These are phyloP conservation scores for Muscidifurax raptorellus DNA, from an alignment of 1,140 invertebrate species.

Conservation along the genomic window DNA sequence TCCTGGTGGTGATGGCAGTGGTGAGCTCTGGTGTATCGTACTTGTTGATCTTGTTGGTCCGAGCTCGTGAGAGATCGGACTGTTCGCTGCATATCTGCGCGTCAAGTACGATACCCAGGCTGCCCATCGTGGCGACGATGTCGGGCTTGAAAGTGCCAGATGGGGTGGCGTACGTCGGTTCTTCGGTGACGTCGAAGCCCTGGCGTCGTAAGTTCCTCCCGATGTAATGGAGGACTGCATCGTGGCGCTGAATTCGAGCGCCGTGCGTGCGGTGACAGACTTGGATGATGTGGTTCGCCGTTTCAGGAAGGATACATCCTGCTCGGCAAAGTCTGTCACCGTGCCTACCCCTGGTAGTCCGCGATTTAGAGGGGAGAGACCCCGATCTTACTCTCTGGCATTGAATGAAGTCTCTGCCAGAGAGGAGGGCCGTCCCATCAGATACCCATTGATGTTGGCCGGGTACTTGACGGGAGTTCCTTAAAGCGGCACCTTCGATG, in stretches of 20 bases:
- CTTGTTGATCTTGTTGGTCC: background rate
- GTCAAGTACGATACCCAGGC: conserved; percentile 11
- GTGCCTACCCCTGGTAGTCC: conserved; percentile 54
- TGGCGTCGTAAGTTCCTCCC: background rate
- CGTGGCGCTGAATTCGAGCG: conserved; percentile 25
- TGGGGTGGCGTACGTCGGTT: background rate
- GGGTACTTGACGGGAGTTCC: conserved; percentile 10
- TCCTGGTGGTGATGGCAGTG: background rate
- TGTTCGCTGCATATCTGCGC: conserved; percentile 44
- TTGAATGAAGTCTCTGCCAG: conserved; percentile 61
- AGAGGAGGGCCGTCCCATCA: conserved; percentile 39
- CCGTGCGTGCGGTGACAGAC: too few species aligned
- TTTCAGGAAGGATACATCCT: conserved; percentile 25
- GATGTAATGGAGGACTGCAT: background rate
- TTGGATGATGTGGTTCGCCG: conserved; percentile 37
- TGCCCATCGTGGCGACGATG: conserved; percentile 1
- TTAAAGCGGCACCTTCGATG: conserved; percentile 56
- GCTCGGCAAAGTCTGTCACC: conserved; percentile 37
- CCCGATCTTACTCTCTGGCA: conserved; percentile 59
- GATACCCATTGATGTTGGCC: conserved; percentile 43
- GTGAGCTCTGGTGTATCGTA: background rate
- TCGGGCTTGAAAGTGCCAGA: conserved; percentile 39
- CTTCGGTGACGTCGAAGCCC: conserved; percentile 12
- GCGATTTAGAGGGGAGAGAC: conserved; percentile 57
- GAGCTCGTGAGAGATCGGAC: too few species aligned